phyloP scores from a whole-genome alignment of 2,888 invertebrate species.

The Aphrophora alni region DNA sequence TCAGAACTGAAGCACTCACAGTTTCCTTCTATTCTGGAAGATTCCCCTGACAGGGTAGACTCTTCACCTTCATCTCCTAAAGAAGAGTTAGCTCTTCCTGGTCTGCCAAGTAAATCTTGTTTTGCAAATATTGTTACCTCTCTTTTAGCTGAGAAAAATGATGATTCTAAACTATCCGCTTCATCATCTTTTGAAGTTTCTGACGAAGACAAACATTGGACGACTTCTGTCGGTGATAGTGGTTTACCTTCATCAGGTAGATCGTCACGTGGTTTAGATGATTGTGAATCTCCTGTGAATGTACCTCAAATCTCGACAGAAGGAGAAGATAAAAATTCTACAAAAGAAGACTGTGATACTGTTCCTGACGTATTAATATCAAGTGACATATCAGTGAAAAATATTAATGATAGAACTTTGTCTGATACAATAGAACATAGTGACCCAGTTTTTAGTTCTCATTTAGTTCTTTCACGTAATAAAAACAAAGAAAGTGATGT shows the following conservation, averaged over 20 bases:
- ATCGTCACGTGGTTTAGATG: conserved; percentile 36
- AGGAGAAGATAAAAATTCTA: neutral
- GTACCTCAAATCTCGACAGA: neutral
- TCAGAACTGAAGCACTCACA: neutral
- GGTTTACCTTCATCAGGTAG: conserved; percentile 37
- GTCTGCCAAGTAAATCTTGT: neutral
- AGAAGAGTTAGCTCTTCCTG: neutral
- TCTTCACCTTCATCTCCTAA: conserved; percentile 10
- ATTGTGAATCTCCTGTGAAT: conserved; percentile 24
- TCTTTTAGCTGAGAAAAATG: conserved; percentile 24
- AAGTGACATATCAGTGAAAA: neutral
- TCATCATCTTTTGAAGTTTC: conserved; percentile 35
- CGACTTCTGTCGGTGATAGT: conserved; percentile 35
- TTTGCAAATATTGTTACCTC: conserved; percentile 32
- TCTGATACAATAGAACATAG: neutral
- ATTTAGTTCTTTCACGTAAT: neutral
- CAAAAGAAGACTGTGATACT: neutral
- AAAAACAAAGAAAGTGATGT: neutral
- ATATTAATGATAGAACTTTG: neutral
- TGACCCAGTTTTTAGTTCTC: neutral
- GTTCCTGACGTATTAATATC: neutral
- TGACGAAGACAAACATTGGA: conserved; percentile 30
- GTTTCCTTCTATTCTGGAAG: conserved; percentile 35
- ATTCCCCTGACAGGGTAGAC: neutral
- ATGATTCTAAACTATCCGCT: conserved; percentile 33